phyloP scores from a whole-genome alignment of 92 coral and sea anemone species.

The Actinernus sp. region DNA sequence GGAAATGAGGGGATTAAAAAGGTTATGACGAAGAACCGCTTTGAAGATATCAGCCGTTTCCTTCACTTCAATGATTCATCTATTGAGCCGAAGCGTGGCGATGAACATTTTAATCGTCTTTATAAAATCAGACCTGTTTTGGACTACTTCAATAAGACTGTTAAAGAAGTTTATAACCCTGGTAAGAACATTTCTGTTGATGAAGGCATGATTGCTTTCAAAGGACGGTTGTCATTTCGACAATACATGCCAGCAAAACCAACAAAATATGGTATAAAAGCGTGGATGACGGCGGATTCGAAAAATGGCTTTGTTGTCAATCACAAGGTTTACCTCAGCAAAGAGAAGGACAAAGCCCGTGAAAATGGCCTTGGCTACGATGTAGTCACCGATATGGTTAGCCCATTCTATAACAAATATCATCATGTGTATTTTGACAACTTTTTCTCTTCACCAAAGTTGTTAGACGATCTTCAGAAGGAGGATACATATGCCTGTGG shows the following conservation, averaged over 20 bases:
- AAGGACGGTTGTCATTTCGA: slow-evolving; percentile 58
- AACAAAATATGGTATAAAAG: slow-evolving; percentile 63
- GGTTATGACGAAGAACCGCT: neutral
- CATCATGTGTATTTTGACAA: slow-evolving; percentile 63
- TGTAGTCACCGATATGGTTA: slow-evolving; percentile 52
- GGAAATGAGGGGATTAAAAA: neutral
- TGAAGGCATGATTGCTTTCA: slow-evolving; percentile 69
- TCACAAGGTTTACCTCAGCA: slow-evolving; percentile 63
- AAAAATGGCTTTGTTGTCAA: slow-evolving; percentile 63
- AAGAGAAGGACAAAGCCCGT: slow-evolving; percentile 8
- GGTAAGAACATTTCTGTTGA: slow-evolving; percentile 61
- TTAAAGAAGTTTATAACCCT: neutral
- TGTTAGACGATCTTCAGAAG: slow-evolving; percentile 52
- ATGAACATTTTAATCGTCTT: slow-evolving; percentile 14
- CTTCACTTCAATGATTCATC: slow-evolving; percentile 23
- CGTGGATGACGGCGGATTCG: slow-evolving; percentile 77
- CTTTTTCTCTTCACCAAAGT: slow-evolving; percentile 45
- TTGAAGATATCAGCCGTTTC: slow-evolving; percentile 18
- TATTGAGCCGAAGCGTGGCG: slow-evolving; percentile 21
- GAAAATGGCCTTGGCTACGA: slow-evolving; percentile 66
- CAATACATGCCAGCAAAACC: slow-evolving; percentile 72
- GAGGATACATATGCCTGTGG: slow-evolving; percentile 57
- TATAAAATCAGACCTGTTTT: too few species aligned
- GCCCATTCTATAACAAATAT: slow-evolving; percentile 65
- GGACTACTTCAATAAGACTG: neutral